A percentile compares a stretch with the other conserved stretches of the same genome.
phyloP scores from a whole-genome alignment of 2,113 vertebrate species.

The Phaethon lepturus region DNA sequence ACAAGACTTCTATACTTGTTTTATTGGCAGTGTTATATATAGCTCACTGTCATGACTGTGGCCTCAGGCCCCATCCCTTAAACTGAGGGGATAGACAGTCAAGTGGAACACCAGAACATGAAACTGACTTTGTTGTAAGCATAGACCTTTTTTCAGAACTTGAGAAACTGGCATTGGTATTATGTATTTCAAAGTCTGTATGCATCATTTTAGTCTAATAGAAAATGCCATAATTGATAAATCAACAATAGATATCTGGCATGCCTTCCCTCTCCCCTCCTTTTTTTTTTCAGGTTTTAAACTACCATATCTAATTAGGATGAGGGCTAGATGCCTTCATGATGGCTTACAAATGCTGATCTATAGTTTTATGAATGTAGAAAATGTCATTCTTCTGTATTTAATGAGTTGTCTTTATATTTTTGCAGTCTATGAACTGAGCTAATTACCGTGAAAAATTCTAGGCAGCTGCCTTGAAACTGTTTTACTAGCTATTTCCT shows the following conservation, averaged over 20 bases:
- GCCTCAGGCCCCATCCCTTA: constrained; percentile 8
- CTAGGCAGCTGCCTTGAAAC: constrained; percentile 23
- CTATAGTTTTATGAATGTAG: constrained; percentile 21
- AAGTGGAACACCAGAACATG: background rate
- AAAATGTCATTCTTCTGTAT: constrained; percentile 64
- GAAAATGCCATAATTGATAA: constrained; percentile 15
- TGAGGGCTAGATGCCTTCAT: constrained; percentile 6
- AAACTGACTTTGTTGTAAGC: background rate
- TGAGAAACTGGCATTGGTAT: constrained; percentile 42
- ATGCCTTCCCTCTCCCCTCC: background rate
- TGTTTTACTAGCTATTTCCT: constrained; percentile 12
- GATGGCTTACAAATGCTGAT: constrained; percentile 48
- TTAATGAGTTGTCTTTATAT: constrained; percentile 53
- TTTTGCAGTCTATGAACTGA: constrained; percentile 59
- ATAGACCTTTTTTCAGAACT: background rate
- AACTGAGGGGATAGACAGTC: constrained; percentile 12
- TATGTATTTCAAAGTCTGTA: constrained; percentile 46
- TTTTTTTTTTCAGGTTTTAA: background rate
- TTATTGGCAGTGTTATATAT: background rate
- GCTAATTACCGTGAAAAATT: constrained; percentile 37
- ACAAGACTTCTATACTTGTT: background rate
- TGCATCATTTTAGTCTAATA: constrained; percentile 8
- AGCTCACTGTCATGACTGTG: background rate
- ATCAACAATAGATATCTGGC: constrained; percentile 22
- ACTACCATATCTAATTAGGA: constrained; percentile 39